phyloP scores from a whole-genome alignment of 2,113 vertebrate species.

The Mustela lutreola region DNA sequence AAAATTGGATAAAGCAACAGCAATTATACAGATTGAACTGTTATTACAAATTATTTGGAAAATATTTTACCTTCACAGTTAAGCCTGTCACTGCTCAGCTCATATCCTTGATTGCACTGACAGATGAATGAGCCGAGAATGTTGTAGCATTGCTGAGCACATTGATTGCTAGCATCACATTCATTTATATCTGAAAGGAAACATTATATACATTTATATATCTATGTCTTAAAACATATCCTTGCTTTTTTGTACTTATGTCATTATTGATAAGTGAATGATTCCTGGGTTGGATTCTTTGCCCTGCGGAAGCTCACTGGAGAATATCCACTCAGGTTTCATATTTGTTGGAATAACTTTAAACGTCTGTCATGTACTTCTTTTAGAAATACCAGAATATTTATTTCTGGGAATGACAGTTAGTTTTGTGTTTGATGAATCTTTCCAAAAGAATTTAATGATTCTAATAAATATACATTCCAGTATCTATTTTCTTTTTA shows the following conservation, averaged over 20 bases:
- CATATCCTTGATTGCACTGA: constrained; percentile 96
- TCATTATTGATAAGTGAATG: constrained; percentile 66
- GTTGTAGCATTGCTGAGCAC: constrained; percentile 96
- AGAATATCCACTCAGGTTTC: constrained; percentile 66
- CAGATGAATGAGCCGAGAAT: constrained; percentile 96
- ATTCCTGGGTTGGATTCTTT: constrained; percentile 62
- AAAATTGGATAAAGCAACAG: neutral
- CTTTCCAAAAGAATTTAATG: constrained; percentile 84
- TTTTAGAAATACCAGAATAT: constrained; percentile 69
- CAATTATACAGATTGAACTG: neutral
- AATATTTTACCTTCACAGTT: constrained; percentile 94
- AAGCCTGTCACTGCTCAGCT: constrained; percentile 92
- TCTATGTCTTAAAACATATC: constrained; percentile 57
- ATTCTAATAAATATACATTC: constrained; percentile 83
- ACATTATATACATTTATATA: constrained; percentile 59
- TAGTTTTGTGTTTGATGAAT: constrained; percentile 84
- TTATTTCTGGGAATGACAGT: constrained; percentile 83
- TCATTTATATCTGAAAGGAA: constrained; percentile 95
- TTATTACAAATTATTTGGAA: neutral
- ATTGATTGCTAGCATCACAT: constrained; percentile 94
- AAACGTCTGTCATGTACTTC: constrained; percentile 74
- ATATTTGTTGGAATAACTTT: constrained; percentile 74
- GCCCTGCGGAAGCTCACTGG: constrained; percentile 76
- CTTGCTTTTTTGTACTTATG: constrained; percentile 53
- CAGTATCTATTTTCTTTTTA: constrained; percentile 75